Evolutionary conservation across 2,888 invertebrate genomes (phyloP).

Genomic region (Cosmia trapezina): DNA sequence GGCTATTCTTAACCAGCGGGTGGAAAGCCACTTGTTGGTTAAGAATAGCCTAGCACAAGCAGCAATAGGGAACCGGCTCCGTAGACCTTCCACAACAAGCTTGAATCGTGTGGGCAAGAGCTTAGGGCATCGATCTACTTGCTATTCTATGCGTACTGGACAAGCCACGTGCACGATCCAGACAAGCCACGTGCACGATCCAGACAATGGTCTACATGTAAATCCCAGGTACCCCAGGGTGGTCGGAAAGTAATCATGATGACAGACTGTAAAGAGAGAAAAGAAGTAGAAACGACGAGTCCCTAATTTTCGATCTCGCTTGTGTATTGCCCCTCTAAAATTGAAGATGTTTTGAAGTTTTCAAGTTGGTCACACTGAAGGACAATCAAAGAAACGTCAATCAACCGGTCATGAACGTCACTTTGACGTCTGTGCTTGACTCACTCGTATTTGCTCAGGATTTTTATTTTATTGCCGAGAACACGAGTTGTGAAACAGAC

Average conservation of each 20-base stretch:
- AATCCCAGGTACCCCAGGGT: neutral
- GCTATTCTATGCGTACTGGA: no score
- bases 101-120: neutral
- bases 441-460: no score
- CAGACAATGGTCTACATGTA: neutral
- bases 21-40: neutral
- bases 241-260: neutral
- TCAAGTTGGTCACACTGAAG: constrained; percentile 23
- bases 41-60: neutral
- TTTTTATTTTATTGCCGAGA: constrained; percentile 15
- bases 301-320: no score
- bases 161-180: neutral
- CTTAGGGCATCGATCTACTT: neutral
- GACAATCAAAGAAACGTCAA: neutral
- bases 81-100: neutral
- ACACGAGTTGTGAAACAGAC: constrained; percentile 10
- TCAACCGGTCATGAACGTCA: neutral
- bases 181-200: neutral
- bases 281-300: neutral
- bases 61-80: neutral
- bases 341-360: neutral
- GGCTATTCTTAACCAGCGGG: no score
- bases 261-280: neutral
- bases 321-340: neutral
- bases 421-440: neutral